Conservation (phyloP, 2,797 vertebrate genomes). For the Syndactyla subalaris region DNA sequence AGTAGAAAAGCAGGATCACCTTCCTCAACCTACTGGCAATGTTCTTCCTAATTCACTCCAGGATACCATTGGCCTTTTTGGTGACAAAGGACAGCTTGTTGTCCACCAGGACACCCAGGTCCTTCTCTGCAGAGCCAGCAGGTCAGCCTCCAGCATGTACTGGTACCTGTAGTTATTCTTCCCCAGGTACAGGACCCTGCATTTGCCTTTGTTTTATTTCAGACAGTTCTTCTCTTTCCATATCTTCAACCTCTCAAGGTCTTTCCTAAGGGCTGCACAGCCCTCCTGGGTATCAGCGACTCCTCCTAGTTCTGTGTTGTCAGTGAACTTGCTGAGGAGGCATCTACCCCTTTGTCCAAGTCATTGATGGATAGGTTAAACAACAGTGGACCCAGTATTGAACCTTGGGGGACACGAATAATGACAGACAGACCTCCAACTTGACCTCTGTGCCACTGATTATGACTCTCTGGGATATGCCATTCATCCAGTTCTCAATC, state of each 20-base stretch:
- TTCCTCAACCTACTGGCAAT: accelerated
- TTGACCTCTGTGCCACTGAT: background rate
- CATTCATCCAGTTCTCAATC: background rate
- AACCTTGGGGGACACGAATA: background rate
- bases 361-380: background rate
- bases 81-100: background rate
- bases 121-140: background rate
- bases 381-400: background rate
- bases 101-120: no score
- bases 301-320: background rate
- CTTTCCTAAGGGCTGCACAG: background rate
- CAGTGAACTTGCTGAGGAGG: accelerated
- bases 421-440: background rate
- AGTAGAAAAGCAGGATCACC: background rate
- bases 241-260: background rate
- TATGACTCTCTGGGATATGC: background rate
- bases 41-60: background rate
- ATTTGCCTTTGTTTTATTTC: background rate
- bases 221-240: background rate
- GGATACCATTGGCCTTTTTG: no score
- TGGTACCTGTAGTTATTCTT: accelerated
- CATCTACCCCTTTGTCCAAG: no score
- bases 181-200: background rate
- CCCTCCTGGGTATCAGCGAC: background rate
- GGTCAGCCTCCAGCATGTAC: accelerated